Conservation (phyloP, 2,797 vertebrate species). For the Tangara arthus region DNA sequence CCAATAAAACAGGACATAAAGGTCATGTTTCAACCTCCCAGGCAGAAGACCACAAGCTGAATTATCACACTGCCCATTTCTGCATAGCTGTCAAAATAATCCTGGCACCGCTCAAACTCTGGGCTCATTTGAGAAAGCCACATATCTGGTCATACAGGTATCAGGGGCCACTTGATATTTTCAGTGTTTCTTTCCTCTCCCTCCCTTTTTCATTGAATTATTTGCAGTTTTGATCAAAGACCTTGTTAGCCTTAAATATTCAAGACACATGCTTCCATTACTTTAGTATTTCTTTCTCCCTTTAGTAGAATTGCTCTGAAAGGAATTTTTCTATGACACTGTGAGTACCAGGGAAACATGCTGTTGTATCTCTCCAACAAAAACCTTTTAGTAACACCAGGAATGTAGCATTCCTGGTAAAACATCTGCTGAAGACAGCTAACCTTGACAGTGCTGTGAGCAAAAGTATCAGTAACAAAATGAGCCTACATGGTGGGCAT, state of each 20-base stretch:
- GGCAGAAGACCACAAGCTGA: not conserved
- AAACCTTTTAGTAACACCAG: slow-evolving; percentile 5
- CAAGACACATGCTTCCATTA: not conserved
- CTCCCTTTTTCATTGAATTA: not conserved
- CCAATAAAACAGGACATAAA: not conserved
- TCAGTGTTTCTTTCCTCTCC: not conserved
- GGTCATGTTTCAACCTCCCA: not conserved
- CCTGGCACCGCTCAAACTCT: not conserved
- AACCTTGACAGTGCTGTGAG: slow-evolving; percentile 30
- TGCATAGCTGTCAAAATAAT: not conserved
- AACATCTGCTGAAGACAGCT: slow-evolving; percentile 25
- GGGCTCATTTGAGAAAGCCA: not conserved
- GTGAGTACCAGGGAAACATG: not conserved
- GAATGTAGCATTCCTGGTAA: not conserved
- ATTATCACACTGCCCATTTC: not conserved
- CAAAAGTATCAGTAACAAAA: not conserved
- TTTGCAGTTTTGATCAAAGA: not conserved
- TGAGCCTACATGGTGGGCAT: not conserved
- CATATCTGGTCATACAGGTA: not conserved
- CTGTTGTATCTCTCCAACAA: not conserved
- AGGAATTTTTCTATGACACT: not conserved
- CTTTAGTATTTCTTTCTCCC: not conserved
- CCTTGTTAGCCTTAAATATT: not conserved
- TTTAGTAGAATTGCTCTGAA: not conserved
- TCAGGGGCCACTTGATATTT: not conserved